A percentile compares a stretch with the other conserved stretches of the same genome.
phyloP scores from a whole-genome alignment of 2,797 vertebrate species.

The Threskiornis aethiopicus region DNA sequence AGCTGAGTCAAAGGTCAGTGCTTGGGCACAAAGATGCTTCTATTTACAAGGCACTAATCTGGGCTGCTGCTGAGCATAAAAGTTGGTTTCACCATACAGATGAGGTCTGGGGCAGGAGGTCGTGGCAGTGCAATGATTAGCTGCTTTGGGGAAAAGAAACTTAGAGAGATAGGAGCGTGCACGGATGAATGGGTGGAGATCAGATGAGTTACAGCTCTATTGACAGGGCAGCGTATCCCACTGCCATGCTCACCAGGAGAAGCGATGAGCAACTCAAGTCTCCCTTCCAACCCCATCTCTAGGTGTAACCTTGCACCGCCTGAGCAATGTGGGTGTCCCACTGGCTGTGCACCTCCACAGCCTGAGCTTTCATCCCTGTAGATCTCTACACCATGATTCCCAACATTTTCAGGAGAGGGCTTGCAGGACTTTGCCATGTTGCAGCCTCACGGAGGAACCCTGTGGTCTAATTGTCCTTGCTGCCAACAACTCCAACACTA shows the following conservation, averaged over 20 bases:
- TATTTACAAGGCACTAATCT: constrained; percentile 16
- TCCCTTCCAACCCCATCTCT: not conserved
- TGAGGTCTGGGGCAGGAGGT: not conserved
- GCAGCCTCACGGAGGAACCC: not conserved
- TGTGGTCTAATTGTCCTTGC: not conserved
- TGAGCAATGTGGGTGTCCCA: accelerated
- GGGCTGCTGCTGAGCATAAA: not conserved
- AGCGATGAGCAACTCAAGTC: accelerated
- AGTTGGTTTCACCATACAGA: not conserved
- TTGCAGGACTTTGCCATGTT: not conserved
- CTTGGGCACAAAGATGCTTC: constrained; percentile 26
- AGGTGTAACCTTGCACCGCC: not conserved
- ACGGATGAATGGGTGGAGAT: not conserved
- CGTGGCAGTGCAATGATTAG: accelerated
- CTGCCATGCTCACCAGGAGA: not conserved
- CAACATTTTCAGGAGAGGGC: not conserved
- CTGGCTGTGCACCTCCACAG: not conserved
- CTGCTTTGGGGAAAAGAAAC: not conserved
- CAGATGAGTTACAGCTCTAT: not conserved
- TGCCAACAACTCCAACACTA: not conserved
- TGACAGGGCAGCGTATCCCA: accelerated
- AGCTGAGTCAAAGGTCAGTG: constrained; percentile 23
- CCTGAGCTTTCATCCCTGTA: not conserved
- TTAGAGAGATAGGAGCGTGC: not conserved
- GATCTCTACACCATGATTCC: not conserved